phyloP scores from a whole-genome alignment of 2,888 invertebrate genomes.

The Baccha elongata region DNA sequence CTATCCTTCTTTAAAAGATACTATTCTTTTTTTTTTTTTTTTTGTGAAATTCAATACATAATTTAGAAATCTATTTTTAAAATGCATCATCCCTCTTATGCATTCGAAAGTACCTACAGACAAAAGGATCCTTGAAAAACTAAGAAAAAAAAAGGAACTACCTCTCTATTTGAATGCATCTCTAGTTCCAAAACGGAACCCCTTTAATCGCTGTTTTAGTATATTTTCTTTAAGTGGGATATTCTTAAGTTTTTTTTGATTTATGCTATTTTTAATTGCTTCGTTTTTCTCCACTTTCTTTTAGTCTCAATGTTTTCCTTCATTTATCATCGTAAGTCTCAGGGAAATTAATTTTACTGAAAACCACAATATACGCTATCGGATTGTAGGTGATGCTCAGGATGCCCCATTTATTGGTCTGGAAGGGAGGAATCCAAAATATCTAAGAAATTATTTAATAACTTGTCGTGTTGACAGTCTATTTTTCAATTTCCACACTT shows the following conservation, averaged over 20 bases:
- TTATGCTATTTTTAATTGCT: slow-evolving; percentile 73
- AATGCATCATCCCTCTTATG: slow-evolving; percentile 46
- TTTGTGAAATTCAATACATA: slow-evolving; percentile 55
- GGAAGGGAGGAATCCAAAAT: slow-evolving; percentile 12
- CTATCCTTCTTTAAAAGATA: slow-evolving; percentile 32
- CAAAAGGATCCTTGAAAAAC: slow-evolving; percentile 52
- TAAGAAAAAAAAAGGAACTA: slow-evolving; percentile 14
- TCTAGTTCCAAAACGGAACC: slow-evolving; percentile 48
- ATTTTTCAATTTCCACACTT: slow-evolving; percentile 52
- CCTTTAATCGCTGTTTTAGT: slow-evolving; percentile 56
- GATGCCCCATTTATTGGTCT: slow-evolving; percentile 31
- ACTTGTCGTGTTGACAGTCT: slow-evolving; percentile 70
- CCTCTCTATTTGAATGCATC: slow-evolving; percentile 32
- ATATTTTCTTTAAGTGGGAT: slow-evolving; percentile 62
- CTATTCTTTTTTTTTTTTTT: slow-evolving; percentile 11
- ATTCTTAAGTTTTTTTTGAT: slow-evolving; percentile 44
- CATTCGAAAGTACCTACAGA: slow-evolving; percentile 1
- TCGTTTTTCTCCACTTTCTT: slow-evolving; percentile 71
- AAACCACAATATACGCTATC: slow-evolving; percentile 58
- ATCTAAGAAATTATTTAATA: slow-evolving; percentile 67
- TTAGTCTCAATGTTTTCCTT: slow-evolving; percentile 63
- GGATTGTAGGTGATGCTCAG: slow-evolving; percentile 54
- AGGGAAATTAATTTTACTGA: slow-evolving; percentile 62
- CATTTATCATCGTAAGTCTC: slow-evolving; percentile 71
- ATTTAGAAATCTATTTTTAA: slow-evolving; percentile 60